Evolutionary conservation across 1,140 invertebrate genomes (phyloP), one percentile per base, ranked within the genome.

Genomic region (Drosophila sproati): DNA sequence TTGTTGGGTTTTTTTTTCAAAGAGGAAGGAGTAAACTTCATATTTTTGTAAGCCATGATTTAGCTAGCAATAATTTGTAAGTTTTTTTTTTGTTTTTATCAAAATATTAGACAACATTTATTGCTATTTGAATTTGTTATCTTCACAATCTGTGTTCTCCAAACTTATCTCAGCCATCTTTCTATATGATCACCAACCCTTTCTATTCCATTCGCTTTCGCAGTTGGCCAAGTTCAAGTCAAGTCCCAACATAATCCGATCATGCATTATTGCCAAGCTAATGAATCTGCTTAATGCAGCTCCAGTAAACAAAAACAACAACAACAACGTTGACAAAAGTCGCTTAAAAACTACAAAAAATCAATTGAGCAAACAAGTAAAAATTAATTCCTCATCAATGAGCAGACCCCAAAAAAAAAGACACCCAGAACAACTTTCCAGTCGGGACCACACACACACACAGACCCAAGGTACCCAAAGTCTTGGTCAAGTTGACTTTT

Each of bases 311-410:
- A 73, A 43, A 37, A 59, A 28, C 45, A 64, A 41, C 51, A 43
- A 51, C 39, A 39, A 73, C 41, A 64, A 37, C 41, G 34, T 28
- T 37, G 5, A 61, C 60, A 43, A 64, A 77, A 61, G 47, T 74
- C 69, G 8, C 75, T 66, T 54, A 43, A 62, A 71, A 66, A 51
- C 68, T 68, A 81, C 64, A 75, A 70, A 87, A 85, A 88, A 75
- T 73, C 83, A 87, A 87, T 87, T 87, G 83, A 77, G 69, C 83
- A 88, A 88, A 88, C 83, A 89, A 89, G 73, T 83, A 76, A 85
- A 88, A 75, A 89, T 88, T 90, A 88, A 88, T 88, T 89, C 85
- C 85, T 62, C 74, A 67, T 81, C 85, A 80, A 43, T 85, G 85
- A 68, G 59, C 77, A 78, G 77, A 57, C 54, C 66, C 66, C 67